phyloP scores from a whole-genome alignment of 2,797 vertebrate species.

The Falco concolor region DNA sequence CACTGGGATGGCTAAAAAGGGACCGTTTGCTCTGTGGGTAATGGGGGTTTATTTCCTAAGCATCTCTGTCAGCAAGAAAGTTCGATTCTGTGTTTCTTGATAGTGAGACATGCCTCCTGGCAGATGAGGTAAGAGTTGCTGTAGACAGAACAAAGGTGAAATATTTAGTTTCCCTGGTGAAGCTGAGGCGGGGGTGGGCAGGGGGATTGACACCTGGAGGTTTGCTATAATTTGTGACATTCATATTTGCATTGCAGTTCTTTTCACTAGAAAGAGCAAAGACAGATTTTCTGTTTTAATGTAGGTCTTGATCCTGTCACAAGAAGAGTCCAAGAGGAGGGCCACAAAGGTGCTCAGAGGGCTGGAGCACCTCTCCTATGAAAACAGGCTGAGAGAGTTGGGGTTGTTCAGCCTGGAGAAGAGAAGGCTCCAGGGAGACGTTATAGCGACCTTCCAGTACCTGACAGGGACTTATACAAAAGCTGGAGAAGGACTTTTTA shows the following conservation, averaged over 20 bases:
- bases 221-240: not conserved
- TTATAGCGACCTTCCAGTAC: too few relatives aligned
- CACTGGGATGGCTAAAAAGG: not conserved
- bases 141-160: not conserved
- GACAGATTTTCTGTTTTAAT: not conserved
- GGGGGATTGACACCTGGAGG: rapidly evolving
- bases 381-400: too few relatives aligned
- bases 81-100: not conserved
- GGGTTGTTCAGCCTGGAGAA: too few relatives aligned
- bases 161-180: not conserved
- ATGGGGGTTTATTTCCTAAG: conserved; percentile 27
- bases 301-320: not conserved
- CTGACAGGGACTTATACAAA: too few relatives aligned
- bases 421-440: too few relatives aligned
- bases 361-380: too few relatives aligned
- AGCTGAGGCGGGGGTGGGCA: not conserved
- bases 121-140: not conserved
- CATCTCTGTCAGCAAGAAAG: conserved; percentile 18
- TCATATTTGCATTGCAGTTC: not conserved
- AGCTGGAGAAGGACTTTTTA: too few relatives aligned
- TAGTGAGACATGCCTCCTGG: not conserved
- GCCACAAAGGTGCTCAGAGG: too few relatives aligned
- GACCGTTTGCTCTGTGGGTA: conserved; percentile 20
- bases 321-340: not conserved
- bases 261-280: not conserved